A percentile compares a stretch with the other conserved stretches of the same genome.
Conservation (phyloP, 92 coral and sea anemone genomes). For the Siderastrea siderea region DNA sequence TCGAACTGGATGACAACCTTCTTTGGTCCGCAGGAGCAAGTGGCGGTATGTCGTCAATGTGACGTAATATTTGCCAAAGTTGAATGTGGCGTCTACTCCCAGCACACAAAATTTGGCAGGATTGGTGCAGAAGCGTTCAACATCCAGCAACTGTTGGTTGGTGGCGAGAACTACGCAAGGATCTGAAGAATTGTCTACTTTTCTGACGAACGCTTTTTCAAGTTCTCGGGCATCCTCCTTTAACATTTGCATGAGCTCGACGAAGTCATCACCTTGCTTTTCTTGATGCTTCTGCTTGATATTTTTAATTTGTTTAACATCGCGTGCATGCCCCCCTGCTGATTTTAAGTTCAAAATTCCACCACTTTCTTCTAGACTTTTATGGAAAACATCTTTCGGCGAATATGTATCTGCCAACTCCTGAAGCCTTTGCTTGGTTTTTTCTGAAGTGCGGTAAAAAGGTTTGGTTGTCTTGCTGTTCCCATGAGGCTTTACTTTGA, state of each 20-base stretch:
- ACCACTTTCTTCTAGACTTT: conserved; percentile 27
- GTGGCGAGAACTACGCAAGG: conserved; percentile 69
- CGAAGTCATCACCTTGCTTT: not conserved
- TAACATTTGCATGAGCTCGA: conserved; percentile 24
- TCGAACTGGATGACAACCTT: conserved; percentile 50
- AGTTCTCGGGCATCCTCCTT: conserved; percentile 21
- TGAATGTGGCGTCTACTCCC: conserved; percentile 68
- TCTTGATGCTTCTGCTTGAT: conserved; percentile 1
- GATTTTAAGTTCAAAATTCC: conserved; percentile 19
- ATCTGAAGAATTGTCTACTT: conserved; percentile 48
- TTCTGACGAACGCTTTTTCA: conserved; percentile 22
- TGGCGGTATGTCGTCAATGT: conserved; percentile 56
- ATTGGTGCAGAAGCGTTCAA: conserved; percentile 64
- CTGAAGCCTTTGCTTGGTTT: conserved; percentile 45
- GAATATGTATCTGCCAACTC: conserved; percentile 33
- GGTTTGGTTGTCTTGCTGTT: conserved; percentile 32
- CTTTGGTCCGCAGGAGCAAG: conserved; percentile 57
- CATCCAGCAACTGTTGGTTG: conserved; percentile 59
- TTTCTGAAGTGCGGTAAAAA: conserved; percentile 56
- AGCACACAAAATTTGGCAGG: conserved; percentile 58
- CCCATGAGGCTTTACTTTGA: conserved; percentile 59
- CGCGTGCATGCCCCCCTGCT: conserved; percentile 27
- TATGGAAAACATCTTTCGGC: conserved; percentile 28
- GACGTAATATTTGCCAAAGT: conserved; percentile 42
- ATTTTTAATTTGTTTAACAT: conserved; percentile 10